phyloP scores from a whole-genome alignment of 2,888 invertebrate genomes.

The Sicus ferrugineus region DNA sequence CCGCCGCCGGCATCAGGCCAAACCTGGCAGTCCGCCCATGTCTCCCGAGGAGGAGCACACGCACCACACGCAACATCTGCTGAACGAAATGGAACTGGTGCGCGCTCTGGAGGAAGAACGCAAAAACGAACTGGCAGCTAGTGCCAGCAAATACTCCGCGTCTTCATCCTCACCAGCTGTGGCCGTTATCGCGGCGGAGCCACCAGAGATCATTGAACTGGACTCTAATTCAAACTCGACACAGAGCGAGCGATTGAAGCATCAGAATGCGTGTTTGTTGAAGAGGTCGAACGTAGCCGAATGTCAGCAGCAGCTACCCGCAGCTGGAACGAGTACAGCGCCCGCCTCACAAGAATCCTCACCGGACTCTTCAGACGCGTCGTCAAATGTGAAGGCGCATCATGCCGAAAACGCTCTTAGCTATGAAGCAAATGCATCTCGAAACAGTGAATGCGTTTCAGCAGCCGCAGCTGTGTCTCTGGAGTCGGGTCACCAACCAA shows the following conservation, averaged over 20 bases:
- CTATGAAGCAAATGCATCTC: constrained; percentile 38
- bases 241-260: constrained; percentile 36
- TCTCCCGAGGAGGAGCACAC: constrained; percentile 55
- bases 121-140: constrained; percentile 53
- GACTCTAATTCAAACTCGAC: constrained; percentile 60
- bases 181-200: constrained; percentile 54
- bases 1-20: constrained; percentile 43
- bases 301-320: neutral
- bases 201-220: constrained; percentile 60
- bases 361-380: constrained; percentile 29
- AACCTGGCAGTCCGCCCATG: constrained; percentile 47
- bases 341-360: constrained; percentile 38
- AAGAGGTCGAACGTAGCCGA: constrained; percentile 7
- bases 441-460: constrained; percentile 11
- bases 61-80: constrained; percentile 57
- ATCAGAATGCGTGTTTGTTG: constrained; percentile 36
- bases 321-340: constrained; percentile 28
- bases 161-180: constrained; percentile 58
- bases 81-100: constrained; percentile 57
- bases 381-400: constrained; percentile 26
- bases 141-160: constrained; percentile 52
- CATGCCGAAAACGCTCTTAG: constrained; percentile 19
- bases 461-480: constrained; percentile 29
- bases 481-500: constrained; percentile 50
- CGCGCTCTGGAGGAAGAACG: constrained; percentile 58